Percentiles rank a stretch among this genome's conserved stretches.
phyloP scores from a whole-genome alignment of 2,888 invertebrate genomes.

The Microplitis deprimator region DNA sequence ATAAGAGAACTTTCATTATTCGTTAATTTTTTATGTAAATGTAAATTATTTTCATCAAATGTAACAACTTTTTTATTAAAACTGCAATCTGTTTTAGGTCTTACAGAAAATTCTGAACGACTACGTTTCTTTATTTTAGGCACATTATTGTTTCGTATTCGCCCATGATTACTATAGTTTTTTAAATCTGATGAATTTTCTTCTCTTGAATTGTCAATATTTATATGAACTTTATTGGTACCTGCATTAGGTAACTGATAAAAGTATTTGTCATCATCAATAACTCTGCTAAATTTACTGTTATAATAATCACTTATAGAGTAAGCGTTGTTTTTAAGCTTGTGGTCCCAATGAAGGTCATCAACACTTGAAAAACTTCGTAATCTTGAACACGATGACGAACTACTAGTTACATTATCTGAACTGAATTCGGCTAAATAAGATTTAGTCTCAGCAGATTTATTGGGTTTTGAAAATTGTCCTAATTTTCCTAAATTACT shows the following conservation, averaged over 20 bases:
- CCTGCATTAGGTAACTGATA: slow-evolving; percentile 3
- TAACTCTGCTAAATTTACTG: background rate
- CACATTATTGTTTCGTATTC: slow-evolving; percentile 2
- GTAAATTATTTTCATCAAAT: slow-evolving; percentile 25
- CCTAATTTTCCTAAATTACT: background rate
- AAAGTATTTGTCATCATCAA: slow-evolving; percentile 2
- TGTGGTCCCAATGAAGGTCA: slow-evolving; percentile 19
- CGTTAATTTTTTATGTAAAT: slow-evolving; percentile 24
- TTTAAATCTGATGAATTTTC: background rate
- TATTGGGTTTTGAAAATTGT: slow-evolving; percentile 39
- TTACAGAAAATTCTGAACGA: slow-evolving; percentile 9
- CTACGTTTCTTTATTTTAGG: slow-evolving; percentile 8
- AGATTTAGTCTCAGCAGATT: slow-evolving; percentile 63
- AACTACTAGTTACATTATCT: slow-evolving; percentile 42
- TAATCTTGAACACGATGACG: slow-evolving; percentile 24
- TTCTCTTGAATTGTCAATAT: background rate
- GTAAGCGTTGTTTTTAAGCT: slow-evolving; percentile 12
- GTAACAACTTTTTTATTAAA: background rate
- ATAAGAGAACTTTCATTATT: slow-evolving; percentile 26
- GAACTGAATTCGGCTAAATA: slow-evolving; percentile 58
- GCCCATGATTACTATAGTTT: background rate
- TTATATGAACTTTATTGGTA: background rate
- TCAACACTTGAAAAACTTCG: slow-evolving; percentile 18
- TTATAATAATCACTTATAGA: background rate
- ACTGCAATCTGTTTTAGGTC: background rate